Conservation (phyloP, 2,113 vertebrate species). For the Corythornis madagascariensis region DNA sequence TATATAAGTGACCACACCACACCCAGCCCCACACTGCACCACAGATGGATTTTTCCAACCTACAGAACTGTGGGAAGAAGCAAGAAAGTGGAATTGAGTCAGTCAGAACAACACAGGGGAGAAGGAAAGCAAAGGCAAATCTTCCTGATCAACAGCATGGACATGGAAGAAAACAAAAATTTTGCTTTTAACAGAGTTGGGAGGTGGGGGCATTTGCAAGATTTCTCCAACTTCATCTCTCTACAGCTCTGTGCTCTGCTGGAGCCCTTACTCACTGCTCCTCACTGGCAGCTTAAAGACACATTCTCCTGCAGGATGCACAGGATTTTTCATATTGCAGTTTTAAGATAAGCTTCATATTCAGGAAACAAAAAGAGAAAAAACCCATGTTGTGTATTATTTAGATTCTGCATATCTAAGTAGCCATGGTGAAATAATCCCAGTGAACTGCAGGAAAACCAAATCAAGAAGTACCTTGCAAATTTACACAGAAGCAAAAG, state of each 20-base stretch:
- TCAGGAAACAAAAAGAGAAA: constrained; percentile 45
- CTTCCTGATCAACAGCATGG: background rate
- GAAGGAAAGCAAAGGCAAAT: background rate
- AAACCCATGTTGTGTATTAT: constrained; percentile 46
- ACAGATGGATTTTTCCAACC: background rate
- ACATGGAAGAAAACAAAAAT: background rate
- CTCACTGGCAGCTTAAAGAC: constrained; percentile 30
- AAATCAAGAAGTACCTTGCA: constrained; percentile 60
- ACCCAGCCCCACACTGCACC: background rate
- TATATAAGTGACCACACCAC: background rate
- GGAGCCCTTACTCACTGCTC: background rate
- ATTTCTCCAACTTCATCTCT: background rate
- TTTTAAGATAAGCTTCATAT: constrained; percentile 62
- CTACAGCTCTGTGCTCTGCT: background rate
- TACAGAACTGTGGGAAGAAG: background rate
- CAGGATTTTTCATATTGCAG: constrained; percentile 41
- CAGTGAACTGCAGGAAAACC: constrained; percentile 48
- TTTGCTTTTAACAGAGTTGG: background rate
- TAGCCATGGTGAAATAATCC: constrained; percentile 67
- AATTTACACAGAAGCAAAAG: constrained; percentile 62
- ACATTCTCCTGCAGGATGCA: constrained; percentile 22
- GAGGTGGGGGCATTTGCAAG: background rate
- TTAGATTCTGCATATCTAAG: constrained; percentile 70
- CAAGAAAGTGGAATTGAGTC: background rate
- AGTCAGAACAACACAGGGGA: background rate